phyloP scores from a whole-genome alignment of 2,113 vertebrate genomes.

The Microcebus griseorufus region DNA sequence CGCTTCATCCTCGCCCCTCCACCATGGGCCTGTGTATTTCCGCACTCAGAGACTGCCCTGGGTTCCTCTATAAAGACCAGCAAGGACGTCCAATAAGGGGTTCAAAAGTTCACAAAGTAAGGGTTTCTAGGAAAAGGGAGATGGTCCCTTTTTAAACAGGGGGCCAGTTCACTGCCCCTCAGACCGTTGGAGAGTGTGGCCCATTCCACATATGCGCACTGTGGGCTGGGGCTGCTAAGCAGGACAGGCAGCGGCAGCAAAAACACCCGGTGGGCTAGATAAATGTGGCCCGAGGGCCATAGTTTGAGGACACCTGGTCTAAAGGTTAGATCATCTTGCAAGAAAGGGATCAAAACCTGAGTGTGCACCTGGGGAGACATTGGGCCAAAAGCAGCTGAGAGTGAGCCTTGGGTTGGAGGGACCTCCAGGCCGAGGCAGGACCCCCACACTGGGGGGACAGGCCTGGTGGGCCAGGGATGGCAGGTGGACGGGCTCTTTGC shows the following conservation, averaged over 20 bases:
- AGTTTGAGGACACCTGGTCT: neutral
- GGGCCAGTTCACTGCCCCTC: too few relatives aligned
- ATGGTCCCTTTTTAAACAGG: too few relatives aligned
- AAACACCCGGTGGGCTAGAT: too few relatives aligned
- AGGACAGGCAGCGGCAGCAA: too few relatives aligned
- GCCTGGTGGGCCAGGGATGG: accelerated
- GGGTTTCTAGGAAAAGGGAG: neutral
- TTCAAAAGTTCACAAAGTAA: neutral
- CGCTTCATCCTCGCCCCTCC: neutral
- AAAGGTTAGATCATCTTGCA: neutral
- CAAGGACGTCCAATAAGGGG: neutral
- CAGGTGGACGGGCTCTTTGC: accelerated
- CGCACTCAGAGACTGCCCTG: too few relatives aligned
- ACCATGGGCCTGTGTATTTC: neutral
- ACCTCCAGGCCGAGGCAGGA: too few relatives aligned
- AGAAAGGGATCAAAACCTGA: neutral
- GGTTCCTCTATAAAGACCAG: neutral
- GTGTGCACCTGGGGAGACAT: too few relatives aligned
- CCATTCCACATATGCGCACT: too few relatives aligned
- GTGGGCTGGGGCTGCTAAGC: too few relatives aligned
- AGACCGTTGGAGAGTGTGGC: too few relatives aligned
- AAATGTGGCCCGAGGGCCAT: too few relatives aligned
- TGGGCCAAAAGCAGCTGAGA: neutral
- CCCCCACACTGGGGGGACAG: accelerated
- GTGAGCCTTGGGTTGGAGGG: accelerated